Percentiles rank a stretch among this genome's conserved stretches.
Evolutionary conservation across 2,113 vertebrate species (phyloP).

Genomic region (Heteronetta atricapilla): DNA sequence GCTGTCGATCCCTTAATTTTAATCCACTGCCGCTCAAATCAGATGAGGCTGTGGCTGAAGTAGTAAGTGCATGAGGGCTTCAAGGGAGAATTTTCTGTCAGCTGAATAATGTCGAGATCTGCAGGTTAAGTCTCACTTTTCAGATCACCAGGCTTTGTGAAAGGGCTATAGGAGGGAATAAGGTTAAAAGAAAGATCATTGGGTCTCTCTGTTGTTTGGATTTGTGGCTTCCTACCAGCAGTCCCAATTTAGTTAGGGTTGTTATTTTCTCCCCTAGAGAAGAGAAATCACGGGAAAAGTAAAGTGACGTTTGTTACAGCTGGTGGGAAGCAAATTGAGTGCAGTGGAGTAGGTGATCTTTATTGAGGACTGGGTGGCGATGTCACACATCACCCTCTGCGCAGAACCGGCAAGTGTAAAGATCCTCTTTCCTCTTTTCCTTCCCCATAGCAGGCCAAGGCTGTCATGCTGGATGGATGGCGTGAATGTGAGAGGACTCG

Average conservation of each 20-base stretch:
- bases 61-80: neutral
- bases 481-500: neutral
- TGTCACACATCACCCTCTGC: conserved; percentile 7
- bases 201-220: neutral
- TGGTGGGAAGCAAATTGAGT: conserved; percentile 51
- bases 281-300: neutral
- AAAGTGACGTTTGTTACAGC: neutral
- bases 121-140: neutral
- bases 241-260: neutral
- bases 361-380: conserved; percentile 29
- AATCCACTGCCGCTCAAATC: neutral
- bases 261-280: neutral
- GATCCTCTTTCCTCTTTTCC: neutral
- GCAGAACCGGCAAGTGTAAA: neutral
- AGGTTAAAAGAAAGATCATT: conserved; percentile 13
- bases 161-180: neutral
- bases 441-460: neutral
- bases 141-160: neutral
- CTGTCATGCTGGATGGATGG: neutral
- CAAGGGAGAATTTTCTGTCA: neutral
- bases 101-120: neutral
- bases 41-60: neutral
- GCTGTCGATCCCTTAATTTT: neutral
- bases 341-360: conserved; percentile 28
- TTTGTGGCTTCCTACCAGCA: neutral